Evolutionary conservation across 2,113 vertebrate species (phyloP).

Genomic region (Sander lucioperca): DNA sequence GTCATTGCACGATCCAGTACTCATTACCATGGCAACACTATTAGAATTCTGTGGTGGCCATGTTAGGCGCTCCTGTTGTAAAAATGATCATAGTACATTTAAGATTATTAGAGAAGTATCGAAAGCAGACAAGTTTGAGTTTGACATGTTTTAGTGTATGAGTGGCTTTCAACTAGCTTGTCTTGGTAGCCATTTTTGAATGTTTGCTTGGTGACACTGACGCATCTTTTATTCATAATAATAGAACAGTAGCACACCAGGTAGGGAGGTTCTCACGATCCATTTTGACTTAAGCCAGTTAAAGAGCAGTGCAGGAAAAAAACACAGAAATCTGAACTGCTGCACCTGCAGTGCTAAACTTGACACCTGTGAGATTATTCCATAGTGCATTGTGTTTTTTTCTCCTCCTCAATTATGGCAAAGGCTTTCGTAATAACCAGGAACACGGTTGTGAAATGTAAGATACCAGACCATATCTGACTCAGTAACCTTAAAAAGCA

Average conservation of each 20-base stretch:
- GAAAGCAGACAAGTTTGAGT: neutral
- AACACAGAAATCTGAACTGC: slow-evolving; percentile 55
- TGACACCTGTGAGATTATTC: slow-evolving; percentile 71
- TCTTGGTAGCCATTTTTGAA: neutral
- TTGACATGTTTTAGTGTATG: neutral
- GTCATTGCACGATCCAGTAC: slow-evolving; percentile 3
- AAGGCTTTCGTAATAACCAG: slow-evolving; percentile 28
- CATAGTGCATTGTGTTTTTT: slow-evolving; percentile 31
- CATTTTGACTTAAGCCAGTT: neutral
- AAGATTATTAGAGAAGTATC: slow-evolving; percentile 7
- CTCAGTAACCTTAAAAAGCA: slow-evolving; percentile 10
- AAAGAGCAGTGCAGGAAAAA: slow-evolving; percentile 27
- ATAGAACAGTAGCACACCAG: neutral
- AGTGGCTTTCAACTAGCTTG: neutral
- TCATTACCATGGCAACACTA: slow-evolving; percentile 45
- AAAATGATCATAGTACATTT: slow-evolving; percentile 1
- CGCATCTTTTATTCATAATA: neutral
- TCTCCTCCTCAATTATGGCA: neutral
- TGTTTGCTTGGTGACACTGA: neutral
- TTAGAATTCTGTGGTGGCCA: neutral
- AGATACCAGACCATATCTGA: slow-evolving; percentile 20
- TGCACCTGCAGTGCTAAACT: slow-evolving; percentile 63
- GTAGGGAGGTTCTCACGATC: neutral
- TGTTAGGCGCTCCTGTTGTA: neutral
- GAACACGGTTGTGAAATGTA: slow-evolving; percentile 32